Conservation (phyloP, 2,888 invertebrate genomes). For the Ariolimax columbianus region DNA sequence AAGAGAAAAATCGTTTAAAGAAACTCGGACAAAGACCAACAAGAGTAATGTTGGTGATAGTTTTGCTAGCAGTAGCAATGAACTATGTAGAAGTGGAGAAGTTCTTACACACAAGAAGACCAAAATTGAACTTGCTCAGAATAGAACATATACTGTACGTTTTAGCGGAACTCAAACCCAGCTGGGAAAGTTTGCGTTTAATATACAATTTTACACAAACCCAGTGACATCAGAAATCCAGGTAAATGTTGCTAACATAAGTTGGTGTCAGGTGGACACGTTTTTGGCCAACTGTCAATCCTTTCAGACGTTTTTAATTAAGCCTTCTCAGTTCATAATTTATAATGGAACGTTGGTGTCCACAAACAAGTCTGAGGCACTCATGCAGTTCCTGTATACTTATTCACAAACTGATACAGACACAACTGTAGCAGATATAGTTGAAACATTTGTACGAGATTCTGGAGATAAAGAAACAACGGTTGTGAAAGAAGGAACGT, state of each 20-base stretch:
- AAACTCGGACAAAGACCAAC: not conserved
- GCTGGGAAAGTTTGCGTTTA: not conserved
- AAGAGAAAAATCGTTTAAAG: not conserved
- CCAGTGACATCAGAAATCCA: not conserved
- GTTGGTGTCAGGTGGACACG: slow-evolving; percentile 16
- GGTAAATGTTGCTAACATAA: not conserved
- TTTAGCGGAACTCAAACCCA: not conserved
- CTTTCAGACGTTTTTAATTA: not conserved
- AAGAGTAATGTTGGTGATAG: not conserved
- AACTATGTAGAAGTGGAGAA: not conserved
- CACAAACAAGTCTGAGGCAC: not conserved
- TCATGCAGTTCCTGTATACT: not conserved
- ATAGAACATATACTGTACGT: not conserved
- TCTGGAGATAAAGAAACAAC: not conserved
- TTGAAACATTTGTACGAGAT: not conserved
- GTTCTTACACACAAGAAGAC: not conserved
- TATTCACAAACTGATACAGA: not conserved
- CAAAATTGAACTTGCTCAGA: not conserved
- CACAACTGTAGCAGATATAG: not conserved
- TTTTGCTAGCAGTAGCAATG: not conserved
- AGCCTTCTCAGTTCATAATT: not conserved
- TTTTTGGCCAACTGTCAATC: not conserved
- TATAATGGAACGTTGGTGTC: not conserved
- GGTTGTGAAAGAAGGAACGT: not conserved
- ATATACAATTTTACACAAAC: not conserved